phyloP scores from a whole-genome alignment of 2,797 vertebrate genomes.

The Psittacula derbiana region DNA sequence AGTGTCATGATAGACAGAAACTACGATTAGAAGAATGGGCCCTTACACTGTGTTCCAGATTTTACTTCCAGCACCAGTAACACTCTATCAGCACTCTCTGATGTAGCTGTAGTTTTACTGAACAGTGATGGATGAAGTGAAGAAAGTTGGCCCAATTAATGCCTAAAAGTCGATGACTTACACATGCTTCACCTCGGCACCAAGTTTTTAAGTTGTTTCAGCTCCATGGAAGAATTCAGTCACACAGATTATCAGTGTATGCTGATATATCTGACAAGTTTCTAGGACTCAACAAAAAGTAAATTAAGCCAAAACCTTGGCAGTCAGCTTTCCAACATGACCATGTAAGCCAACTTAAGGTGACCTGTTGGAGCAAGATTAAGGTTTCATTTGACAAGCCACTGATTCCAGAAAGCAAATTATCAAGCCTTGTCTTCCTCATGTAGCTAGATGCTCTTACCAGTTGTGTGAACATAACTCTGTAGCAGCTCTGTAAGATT shows the following conservation, averaged over 20 bases:
- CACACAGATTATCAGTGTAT: neutral
- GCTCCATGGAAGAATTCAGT: neutral
- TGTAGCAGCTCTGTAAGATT: accelerated
- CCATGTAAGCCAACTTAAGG: neutral
- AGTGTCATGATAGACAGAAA: neutral
- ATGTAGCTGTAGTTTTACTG: neutral
- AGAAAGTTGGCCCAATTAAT: neutral
- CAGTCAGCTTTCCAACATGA: neutral
- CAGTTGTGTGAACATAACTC: neutral
- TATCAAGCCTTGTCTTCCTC: neutral
- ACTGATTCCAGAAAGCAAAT: neutral
- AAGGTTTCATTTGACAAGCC: neutral
- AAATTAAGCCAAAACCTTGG: neutral
- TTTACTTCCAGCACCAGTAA: neutral
- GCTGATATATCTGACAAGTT: neutral
- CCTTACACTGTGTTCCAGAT: neutral
- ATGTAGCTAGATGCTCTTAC: neutral
- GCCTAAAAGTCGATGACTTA: neutral
- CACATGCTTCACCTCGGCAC: neutral
- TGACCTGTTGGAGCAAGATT: neutral
- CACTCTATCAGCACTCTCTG: neutral
- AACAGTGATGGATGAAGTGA: neutral
- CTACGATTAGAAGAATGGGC: neutral
- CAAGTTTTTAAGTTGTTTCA: neutral
- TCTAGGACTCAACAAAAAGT: neutral